Percentiles rank a stretch among this genome's conserved stretches.
Conservation (phyloP, 2,113 vertebrate genomes). For the Bujurquina vittata region DNA sequence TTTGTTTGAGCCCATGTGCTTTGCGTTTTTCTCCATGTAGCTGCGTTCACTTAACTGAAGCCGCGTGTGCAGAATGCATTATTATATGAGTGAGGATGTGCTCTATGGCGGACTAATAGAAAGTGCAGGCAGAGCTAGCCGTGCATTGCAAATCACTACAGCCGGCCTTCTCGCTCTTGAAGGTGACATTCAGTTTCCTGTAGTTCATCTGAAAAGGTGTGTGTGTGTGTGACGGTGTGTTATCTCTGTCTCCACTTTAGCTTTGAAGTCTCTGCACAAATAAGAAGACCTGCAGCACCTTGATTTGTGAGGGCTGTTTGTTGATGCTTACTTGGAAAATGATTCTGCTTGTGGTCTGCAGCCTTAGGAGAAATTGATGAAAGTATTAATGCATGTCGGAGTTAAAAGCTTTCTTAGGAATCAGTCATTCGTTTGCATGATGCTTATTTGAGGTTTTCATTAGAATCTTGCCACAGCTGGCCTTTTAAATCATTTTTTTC, state of each 20-base stretch:
- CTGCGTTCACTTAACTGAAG: not conserved
- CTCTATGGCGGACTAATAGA: slow-evolving; percentile 64
- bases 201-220: slow-evolving; percentile 48
- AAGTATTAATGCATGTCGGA: not conserved
- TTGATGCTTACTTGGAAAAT: not conserved
- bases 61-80: slow-evolving; percentile 42
- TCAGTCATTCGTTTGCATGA: not conserved
- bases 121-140: slow-evolving; percentile 49
- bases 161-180: slow-evolving; percentile 44
- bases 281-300: not conserved
- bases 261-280: not conserved
- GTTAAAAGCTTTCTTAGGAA: not conserved
- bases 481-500: not conserved
- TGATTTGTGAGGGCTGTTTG: not conserved
- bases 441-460: slow-evolving; percentile 1
- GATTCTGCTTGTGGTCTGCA: not conserved
- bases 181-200: slow-evolving; percentile 62
- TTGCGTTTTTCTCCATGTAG: not conserved
- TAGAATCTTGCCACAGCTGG: not conserved
- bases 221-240: slow-evolving; percentile 15
- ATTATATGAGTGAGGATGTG: slow-evolving; percentile 37
- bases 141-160: slow-evolving; percentile 65
- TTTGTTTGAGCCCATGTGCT: not conserved
- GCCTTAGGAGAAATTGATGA: not conserved
- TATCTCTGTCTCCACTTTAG: not conserved